Base-by-base conservation (phyloP, 2,113 vertebrate genomes). In the Uria aalge region DNA sequence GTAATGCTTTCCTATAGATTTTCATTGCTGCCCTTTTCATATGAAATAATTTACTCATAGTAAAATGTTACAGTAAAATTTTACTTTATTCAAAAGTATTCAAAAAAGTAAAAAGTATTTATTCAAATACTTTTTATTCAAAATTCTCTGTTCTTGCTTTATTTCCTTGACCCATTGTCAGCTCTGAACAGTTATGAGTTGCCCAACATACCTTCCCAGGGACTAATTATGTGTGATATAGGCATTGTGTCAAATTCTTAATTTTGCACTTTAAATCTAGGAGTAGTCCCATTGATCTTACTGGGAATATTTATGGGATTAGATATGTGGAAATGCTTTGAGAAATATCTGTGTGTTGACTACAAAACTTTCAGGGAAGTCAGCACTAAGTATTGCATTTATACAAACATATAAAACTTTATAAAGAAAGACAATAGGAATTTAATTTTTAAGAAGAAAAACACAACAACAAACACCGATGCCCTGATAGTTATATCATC, bases 121-220 rank as follows among this genome's bases (percentile, higher is more conserved):
- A n/a, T n/a, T n/a, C n/a, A n/a, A n/a, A n/a, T n/a, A n/a, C n/a
- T n/a, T n/a, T n/a, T n/a, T n/a, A 1, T 80, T 74, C 41, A 80
- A 34, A 36, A 43, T 72, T 69, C 12, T 43, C 34, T 38, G 2
- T 24, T 88, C 22, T 68, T 75, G 15, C 27, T 36, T n/a, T 66
- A 57, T 38, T 79, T 93, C 22, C 41, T 77, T 90, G 45, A 60
- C 23, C 26, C 30, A 18, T 32, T 68, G 3, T 83, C 26, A 83
- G 4, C 10, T 43, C 40, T 88, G 53, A 62, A 24, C 20, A 57
- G 13, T 47, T 73, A 12, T 21, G 29, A 56, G 53, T 77, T 23
- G 62, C 24, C 32, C 22, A 36, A 5, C 4, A 12, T n/a, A 18
- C 15, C 7, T 73, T 85, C 45, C 0, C 0, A 83, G 8, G 7